Evolutionary conservation across 92 coral and sea anemone species (phyloP), one percentile per base, ranked within the genome.

Genomic region (Nematostella vectensis): DNA sequence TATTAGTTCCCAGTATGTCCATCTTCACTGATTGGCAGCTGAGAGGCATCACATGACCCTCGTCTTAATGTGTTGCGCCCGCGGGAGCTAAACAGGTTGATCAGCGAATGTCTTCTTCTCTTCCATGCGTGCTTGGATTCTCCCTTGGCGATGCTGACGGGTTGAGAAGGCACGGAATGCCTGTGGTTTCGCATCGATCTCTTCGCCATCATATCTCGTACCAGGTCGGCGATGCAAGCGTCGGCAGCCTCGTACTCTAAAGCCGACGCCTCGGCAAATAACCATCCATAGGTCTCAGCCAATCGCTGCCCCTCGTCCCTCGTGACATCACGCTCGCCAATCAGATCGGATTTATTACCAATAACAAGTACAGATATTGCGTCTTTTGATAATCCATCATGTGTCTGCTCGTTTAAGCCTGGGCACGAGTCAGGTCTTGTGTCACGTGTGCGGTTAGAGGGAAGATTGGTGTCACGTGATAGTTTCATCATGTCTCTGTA

Each of bases 251-350:
- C 63, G 43, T 82, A 60, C 24, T 57, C 78, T 16, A 81, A 79
- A 2, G 94, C 94, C 9, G 94, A 80, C 0, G 78, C 77, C 29
- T 84, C 87, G 8, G 73, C 77, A 44, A 84, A 84, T 27, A 61
- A 58, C 94, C 94, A 84, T 16, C 81, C 87, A 50, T 80, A 68
- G 57, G 68, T 71, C 8, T 58, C 58, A 3, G 83, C 94, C 57
- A 79, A 47, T 16, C 30, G 30, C 25, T 55, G 56, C 23, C 94
- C 94, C 20, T 84, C 87, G 16, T 38, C 53, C 19, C 59, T 55
- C 2, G 83, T 53, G 4, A 84, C 94, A 15, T 71, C 68, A 23
- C 94, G 71, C 36, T 73, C 79, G 12, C 69, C 77, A 21, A 68
- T 70, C 40, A 57, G 24, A 63, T 83, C 94, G 3, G 48, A 49